phyloP scores from a whole-genome alignment of 2,888 invertebrate genomes.

The Amphipoea lucens region DNA sequence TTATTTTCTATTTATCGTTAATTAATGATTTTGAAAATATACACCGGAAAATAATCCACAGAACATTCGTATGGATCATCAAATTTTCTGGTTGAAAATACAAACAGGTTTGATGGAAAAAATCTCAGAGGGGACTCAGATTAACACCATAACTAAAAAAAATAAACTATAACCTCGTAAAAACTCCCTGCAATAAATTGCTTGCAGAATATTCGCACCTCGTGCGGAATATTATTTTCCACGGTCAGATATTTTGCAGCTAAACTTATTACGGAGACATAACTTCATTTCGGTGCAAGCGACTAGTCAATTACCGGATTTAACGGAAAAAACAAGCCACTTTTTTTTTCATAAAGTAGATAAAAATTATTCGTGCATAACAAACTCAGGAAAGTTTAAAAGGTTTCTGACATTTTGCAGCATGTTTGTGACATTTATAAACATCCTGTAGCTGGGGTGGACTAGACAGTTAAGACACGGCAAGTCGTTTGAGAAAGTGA shows the following conservation, averaged over 20 bases:
- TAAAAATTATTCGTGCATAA: slow-evolving; percentile 47
- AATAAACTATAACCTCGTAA: background rate
- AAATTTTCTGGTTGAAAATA: background rate
- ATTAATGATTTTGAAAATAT: background rate
- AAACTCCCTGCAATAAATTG: slow-evolving; percentile 11
- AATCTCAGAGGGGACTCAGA: background rate
- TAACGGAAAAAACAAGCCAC: slow-evolving; percentile 12
- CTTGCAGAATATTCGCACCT: slow-evolving; percentile 14
- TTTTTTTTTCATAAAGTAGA: slow-evolving; percentile 24
- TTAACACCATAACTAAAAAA: background rate
- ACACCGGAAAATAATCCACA: background rate
- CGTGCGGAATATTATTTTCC: slow-evolving; percentile 29
- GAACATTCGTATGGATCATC: background rate
- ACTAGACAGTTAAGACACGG: slow-evolving; percentile 25
- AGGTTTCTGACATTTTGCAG: slow-evolving; percentile 46
- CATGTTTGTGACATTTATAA: slow-evolving; percentile 46
- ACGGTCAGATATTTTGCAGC: slow-evolving; percentile 38
- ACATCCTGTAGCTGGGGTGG: slow-evolving; percentile 30
- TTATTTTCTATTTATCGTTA: background rate
- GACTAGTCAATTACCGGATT: slow-evolving; percentile 31
- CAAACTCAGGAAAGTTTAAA: slow-evolving; percentile 32
- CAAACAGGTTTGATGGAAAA: background rate
- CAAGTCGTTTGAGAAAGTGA: slow-evolving; percentile 6
- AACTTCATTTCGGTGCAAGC: slow-evolving; percentile 48
- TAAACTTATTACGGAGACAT: slow-evolving; percentile 45